Evolutionary conservation across 2,797 vertebrate genomes (phyloP).

Genomic region (Liasis olivaceus): DNA sequence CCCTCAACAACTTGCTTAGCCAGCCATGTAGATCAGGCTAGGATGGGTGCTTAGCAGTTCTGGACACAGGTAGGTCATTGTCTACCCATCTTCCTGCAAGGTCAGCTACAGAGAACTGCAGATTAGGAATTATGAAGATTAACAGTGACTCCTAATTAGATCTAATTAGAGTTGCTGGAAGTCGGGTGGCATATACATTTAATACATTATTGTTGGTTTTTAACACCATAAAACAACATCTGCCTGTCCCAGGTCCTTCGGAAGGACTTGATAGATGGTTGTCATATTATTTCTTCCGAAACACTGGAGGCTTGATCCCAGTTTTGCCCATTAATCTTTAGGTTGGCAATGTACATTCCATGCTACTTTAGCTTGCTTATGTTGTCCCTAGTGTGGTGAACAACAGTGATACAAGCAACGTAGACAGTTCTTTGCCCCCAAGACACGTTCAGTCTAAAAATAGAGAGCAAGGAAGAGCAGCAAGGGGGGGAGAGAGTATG

Average conservation of each 20-base stretch:
- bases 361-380: too few relatives aligned
- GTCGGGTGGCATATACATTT: too few relatives aligned
- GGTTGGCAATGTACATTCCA: too few relatives aligned
- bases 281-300: neutral
- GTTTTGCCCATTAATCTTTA: too few relatives aligned
- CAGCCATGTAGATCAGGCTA: neutral
- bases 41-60: neutral
- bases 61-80: neutral
- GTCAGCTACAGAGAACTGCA: too few relatives aligned
- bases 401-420: neutral
- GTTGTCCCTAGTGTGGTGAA: too few relatives aligned
- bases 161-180: neutral
- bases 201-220: too few relatives aligned
- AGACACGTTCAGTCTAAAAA: neutral
- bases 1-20: neutral
- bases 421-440: neutral
- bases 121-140: neutral
- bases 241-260: too few relatives aligned
- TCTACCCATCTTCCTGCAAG: neutral
- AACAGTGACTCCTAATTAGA: neutral
- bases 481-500: neutral
- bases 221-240: too few relatives aligned
- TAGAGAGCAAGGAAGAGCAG: neutral
- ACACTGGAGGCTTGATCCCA: neutral
- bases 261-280: too few relatives aligned